Base-by-base conservation (phyloP, 2,797 vertebrate genomes). In the Sebastes hubbsi region DNA sequence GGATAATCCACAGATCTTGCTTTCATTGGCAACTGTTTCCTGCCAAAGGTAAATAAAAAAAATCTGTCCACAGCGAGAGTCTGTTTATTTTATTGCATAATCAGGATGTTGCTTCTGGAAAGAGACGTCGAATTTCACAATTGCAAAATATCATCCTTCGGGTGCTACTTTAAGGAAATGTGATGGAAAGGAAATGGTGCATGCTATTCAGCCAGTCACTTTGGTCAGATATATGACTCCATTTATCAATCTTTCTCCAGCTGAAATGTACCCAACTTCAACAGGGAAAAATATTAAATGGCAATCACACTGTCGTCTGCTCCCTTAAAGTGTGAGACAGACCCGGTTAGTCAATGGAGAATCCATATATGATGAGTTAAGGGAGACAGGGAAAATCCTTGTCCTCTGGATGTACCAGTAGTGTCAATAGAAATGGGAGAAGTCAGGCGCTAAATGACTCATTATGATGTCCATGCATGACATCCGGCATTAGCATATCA, bases 381-480 rank as follows among this genome's bases (percentile, higher is more conserved):
- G 80, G 20, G 29, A 77, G 81, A 89, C 81, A 81, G 73, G 74
- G 67, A 69, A 68, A 86, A 86, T 76, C 73, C 78, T 82, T 94
- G 89, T 94, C 91, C 90, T 90, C 82, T 90, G 75, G 64, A 83
- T 94, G 91, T 88, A 88, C 72, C 78, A 86, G 78, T 83, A 86
- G 81, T 95, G 92, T 95, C 92, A 93, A 91, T 89, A 88, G 83
- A 87, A 90, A 88, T 80, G 81, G 76, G 85, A 86, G 86, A 94
- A 92, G 87, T 94, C 90, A 91, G 82, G 87, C 92, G 72, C 90
- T 94, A 91, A 95, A 95, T 94, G 91, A 91, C 88, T 93, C 90
- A 93, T 95, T 93, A 93, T 87, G 80, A 90, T 76, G 89, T 91
- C 82, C 88, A 94, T 38, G 91, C 94, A 91, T 95, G 92, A 94